Evolutionary conservation across 2,888 invertebrate species (phyloP), one percentile per base, ranked within the genome.

Genomic region (Eilema caniola): DNA sequence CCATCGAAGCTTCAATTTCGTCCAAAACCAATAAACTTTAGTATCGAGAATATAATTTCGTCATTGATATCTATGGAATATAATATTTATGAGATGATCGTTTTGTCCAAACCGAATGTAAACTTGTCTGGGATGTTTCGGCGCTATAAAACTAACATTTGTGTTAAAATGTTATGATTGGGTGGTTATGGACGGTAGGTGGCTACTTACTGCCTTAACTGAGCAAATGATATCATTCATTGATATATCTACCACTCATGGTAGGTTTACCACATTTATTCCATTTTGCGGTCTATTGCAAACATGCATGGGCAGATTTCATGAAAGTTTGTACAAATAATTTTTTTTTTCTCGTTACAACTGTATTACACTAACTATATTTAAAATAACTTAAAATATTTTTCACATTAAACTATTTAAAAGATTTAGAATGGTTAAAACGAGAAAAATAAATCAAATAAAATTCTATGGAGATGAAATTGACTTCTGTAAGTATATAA

Each of bases 131-230:
- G 53, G 64, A 56, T 61, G 62, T 81, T 61, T 56, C 28, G 20
- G 69, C 66, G 63, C 77, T 74, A 80, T 83, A 79, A 81, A 86
- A 82, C 62, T 77, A 74, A 83, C 81, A 81, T 80, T 41, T 37
- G 71, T 80, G 80, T 82, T 83, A 72, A 83, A 83, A 83, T 83
- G 73, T 77, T 80, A 82, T 79, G 81, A 81, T 83, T 72, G 77
- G 24, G 75, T 79, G 53, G 77, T 82, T 71, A 75, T 74, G 71
- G 68, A 70, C 68, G 76, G 72, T 75, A 23, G 81, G 75, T 80
- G 71, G 79, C 68, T 47, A 8, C 25, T 24, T 28, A 57, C 12
- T 7, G 41, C 20, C n/a, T 10, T n/a, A 10, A n/a, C n/a, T n/a
- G n/a, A 53, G n/a, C 8, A 10, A 53, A 53, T 53, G 20, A 53